Evolutionary conservation across 2,113 vertebrate species (phyloP).

Genomic region (Saccopteryx leptura): DNA sequence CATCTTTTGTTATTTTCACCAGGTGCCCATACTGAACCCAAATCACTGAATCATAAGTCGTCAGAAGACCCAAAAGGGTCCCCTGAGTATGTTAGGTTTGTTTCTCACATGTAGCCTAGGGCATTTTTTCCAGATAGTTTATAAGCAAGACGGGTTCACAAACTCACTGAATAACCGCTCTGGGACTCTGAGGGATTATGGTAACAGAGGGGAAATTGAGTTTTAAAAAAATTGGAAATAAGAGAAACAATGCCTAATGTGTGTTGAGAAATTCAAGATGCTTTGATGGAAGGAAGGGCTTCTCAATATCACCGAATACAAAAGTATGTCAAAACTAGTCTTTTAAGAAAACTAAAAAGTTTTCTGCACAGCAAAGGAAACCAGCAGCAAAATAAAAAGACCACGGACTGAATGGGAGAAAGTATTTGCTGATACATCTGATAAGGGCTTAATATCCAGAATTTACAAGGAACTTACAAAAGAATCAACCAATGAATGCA

Average conservation of each 20-base stretch:
- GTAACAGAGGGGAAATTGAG: background rate
- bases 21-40: background rate
- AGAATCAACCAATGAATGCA: too few relatives aligned
- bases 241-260: background rate
- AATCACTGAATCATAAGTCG: background rate
- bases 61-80: too few relatives aligned
- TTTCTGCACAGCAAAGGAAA: too few relatives aligned
- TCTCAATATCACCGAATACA: background rate
- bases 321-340: background rate
- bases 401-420: too few relatives aligned
- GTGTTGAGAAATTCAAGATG: background rate
- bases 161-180: background rate
- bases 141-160: background rate
- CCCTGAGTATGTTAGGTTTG: too few relatives aligned
- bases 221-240: background rate
- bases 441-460: too few relatives aligned
- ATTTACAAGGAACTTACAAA: too few relatives aligned
- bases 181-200: background rate
- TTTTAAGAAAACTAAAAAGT: background rate
- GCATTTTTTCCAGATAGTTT: background rate
- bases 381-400: too few relatives aligned
- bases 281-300: background rate
- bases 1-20: background rate
- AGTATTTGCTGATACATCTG: too few relatives aligned
- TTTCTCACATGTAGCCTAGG: background rate